These are phyloP conservation scores for Eublepharis macularius DNA, from an alignment of 2,113 vertebrate species.

Conservation along the genomic window DNA sequence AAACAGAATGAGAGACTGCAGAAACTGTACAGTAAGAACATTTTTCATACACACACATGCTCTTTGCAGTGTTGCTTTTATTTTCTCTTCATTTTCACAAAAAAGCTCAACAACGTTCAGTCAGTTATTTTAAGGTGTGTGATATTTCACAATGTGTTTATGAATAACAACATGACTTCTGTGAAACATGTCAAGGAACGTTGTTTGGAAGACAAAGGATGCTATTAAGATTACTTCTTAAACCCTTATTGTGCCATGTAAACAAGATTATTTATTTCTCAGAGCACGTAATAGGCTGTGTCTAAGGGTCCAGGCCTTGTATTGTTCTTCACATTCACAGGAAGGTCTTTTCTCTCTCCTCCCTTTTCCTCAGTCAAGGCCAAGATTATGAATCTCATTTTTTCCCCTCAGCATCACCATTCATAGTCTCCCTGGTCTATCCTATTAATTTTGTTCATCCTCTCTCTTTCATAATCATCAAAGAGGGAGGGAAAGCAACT, in stretches of 20 bases:
- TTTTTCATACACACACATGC: no score
- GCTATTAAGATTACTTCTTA: not conserved
- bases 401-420: rapidly evolving
- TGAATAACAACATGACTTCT: not conserved
- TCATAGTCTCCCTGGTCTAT: not conserved
- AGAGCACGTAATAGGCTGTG: constrained; percentile 7
- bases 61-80: not conserved
- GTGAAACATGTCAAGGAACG: constrained; percentile 53
- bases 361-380: not conserved
- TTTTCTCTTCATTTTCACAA: not conserved
- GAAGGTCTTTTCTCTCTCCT: not conserved
- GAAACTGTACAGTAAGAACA: not conserved
- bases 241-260: not conserved
- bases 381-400: not conserved
- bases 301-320: not conserved
- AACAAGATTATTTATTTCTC: rapidly evolving
- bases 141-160: not conserved
- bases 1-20: not conserved
- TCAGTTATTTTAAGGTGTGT: not conserved
- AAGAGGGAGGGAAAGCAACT: not conserved
- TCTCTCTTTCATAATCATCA: not conserved
- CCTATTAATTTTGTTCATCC: not conserved
- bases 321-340: not conserved
- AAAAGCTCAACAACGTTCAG: not conserved
- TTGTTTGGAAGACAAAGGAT: constrained; percentile 35